Evolutionary conservation across 1,140 invertebrate species (phyloP).

Genomic region (Drosophila saltans): DNA sequence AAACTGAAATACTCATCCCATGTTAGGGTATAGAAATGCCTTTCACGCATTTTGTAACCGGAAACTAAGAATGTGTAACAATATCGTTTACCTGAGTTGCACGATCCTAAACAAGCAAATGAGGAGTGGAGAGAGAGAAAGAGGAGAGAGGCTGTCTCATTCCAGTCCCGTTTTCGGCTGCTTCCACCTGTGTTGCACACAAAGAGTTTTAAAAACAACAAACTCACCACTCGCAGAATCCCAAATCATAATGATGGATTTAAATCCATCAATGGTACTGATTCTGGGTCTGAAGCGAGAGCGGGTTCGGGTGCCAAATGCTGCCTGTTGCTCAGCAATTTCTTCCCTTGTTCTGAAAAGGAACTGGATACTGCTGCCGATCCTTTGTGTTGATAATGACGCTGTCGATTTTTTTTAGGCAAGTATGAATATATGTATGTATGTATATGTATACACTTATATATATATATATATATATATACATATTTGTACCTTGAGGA

Average conservation of each 20-base stretch:
- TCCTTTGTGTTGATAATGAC: slow-evolving; percentile 20
- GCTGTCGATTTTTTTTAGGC: slow-evolving; percentile 10
- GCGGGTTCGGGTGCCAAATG: neutral
- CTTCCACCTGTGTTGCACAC: slow-evolving; percentile 9
- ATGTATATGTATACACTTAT: neutral
- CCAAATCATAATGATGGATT: slow-evolving; percentile 20
- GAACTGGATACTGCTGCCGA: slow-evolving; percentile 8
- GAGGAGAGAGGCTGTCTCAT: neutral
- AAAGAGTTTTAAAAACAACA: slow-evolving; percentile 21
- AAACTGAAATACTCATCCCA: neutral
- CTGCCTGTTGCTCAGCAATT: slow-evolving; percentile 17
- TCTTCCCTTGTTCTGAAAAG: slow-evolving; percentile 6
- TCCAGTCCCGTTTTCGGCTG: neutral
- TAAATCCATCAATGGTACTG: slow-evolving; percentile 19
- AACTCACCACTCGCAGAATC: slow-evolving; percentile 17
- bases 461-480: neutral
- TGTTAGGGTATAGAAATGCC: neutral
- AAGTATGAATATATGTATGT: neutral
- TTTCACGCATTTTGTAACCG: slow-evolving; percentile 9
- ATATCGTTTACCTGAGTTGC: slow-evolving; percentile 4
- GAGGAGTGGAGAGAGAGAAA: neutral
- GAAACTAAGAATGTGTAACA: slow-evolving; percentile 10
- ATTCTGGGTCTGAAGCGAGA: neutral
- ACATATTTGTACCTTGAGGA: neutral
- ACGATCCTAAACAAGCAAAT: neutral